These are phyloP conservation scores for Mastomys coucha DNA, from an alignment of 2,113 vertebrate species.

Conservation along the genomic window DNA sequence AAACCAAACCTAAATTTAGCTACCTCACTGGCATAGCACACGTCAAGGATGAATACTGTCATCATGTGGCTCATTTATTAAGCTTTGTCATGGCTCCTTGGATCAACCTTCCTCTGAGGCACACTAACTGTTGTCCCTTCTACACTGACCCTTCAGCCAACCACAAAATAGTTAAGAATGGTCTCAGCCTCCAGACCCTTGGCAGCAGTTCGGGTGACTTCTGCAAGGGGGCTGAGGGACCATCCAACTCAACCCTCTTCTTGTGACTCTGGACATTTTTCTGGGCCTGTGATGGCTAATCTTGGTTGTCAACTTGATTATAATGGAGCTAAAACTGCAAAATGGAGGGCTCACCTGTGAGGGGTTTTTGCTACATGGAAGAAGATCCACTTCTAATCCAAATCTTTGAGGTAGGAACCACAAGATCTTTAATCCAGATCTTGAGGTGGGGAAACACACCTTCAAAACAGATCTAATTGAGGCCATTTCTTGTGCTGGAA, in stretches of 20 bases:
- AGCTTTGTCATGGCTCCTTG: not conserved
- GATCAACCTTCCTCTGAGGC: not conserved
- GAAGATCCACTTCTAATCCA: not conserved
- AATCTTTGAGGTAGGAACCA: not conserved
- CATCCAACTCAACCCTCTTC: not conserved
- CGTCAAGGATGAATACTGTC: not conserved
- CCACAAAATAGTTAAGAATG: not conserved
- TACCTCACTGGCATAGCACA: not conserved
- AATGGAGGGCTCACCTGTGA: not conserved
- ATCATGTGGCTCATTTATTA: not conserved
- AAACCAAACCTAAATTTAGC: not conserved
- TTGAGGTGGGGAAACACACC: not conserved
- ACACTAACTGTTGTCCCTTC: not conserved
- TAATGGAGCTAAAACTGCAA: not conserved
- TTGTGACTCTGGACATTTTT: not conserved
- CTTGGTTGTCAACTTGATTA: not conserved
- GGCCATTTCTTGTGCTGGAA: not conserved
- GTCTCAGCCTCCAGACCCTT: not conserved
- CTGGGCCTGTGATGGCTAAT: not conserved
- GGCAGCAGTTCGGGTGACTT: not conserved
- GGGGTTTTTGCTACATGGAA: not conserved
- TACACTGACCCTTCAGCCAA: not conserved
- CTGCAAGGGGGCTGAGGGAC: not conserved
- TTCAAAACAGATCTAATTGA: not conserved
- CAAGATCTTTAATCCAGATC: not conserved